Conservation (phyloP, 2,888 invertebrate species). For the Drosophila lutescens region DNA sequence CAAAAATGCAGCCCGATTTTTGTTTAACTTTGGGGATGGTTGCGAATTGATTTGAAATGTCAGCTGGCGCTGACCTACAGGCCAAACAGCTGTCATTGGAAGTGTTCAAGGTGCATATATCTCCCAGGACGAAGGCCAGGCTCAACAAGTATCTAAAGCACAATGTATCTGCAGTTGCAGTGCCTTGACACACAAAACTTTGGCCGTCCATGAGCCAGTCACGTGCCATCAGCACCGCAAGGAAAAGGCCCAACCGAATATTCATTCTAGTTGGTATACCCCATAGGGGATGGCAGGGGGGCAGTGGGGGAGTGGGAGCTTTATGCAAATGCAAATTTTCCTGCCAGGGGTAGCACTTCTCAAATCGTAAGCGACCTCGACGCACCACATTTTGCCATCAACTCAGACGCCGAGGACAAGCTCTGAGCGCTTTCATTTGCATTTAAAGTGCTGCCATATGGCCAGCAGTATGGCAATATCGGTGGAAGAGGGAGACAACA, state of each 20-base stretch:
- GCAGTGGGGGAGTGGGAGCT: constrained; percentile 48
- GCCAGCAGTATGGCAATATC: constrained; percentile 59
- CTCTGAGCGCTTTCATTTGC: constrained; percentile 68
- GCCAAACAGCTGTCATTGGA: constrained; percentile 45
- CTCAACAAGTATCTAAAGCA: constrained; percentile 67
- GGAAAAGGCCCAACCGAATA: constrained; percentile 75
- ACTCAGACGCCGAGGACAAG: constrained; percentile 56
- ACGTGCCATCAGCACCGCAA: constrained; percentile 50
- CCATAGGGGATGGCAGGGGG: constrained; percentile 11
- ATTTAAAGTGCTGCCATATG: constrained; percentile 78
- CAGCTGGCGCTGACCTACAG: constrained; percentile 55
- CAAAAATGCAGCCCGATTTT: constrained; percentile 55
- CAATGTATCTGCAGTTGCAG: constrained; percentile 34
- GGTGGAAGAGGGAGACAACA: constrained; percentile 21
- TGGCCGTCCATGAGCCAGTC: constrained; percentile 54
- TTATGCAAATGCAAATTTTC: constrained; percentile 55
- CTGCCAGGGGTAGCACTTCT: constrained; percentile 58
- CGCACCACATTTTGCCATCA: constrained; percentile 54
- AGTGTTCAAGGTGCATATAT: constrained; percentile 55
- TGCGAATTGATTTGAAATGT: constrained; percentile 56
- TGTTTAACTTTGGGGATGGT: constrained; percentile 39
- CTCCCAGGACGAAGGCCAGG: constrained; percentile 62
- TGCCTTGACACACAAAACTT: constrained; percentile 74
- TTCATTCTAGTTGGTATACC: constrained; percentile 58
- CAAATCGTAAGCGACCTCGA: constrained; percentile 74